Evolutionary conservation across 2,113 vertebrate genomes (phyloP), one percentile per base, ranked within the genome.

Genomic region (Python bivittatus): DNA sequence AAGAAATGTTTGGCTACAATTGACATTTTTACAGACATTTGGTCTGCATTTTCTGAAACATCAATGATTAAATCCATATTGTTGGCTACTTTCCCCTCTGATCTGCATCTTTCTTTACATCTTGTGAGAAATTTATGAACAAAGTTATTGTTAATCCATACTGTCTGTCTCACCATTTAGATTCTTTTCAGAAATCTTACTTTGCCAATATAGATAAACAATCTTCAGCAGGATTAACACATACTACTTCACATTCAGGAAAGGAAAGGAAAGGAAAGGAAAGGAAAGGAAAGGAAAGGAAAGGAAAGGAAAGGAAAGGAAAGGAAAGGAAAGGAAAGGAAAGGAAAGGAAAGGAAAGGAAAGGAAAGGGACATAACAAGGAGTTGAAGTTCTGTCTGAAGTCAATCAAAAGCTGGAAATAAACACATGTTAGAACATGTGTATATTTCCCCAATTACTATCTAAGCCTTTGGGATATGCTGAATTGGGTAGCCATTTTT

Each of bases 21-120:
- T 95, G 96, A 96, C 96, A 96, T 96, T 96, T 97, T 96, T 95
- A 96, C 95, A 97, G 96, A 97, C 97, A 97, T 97, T 97, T 97
- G 97, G 97, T 97, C 97, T 97, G 95, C 96, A 96, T 97, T 97
- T 92, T 97, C 95, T 96, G 95, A 95, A 96, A 97, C 95, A 95
- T 29, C 94, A 92, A 93, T 97, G 52, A 97, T 97, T 97, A 96
- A 96, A 97, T 94, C 97, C 97, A 97, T 68, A 97, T 97, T 97
- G 96, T 94, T 96, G 97, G 96, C 96, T 96, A 96, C 96, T 96
- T 96, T 94, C 90, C 94, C 92, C 92, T 94, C 96, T 94, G 96
- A 93, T 94, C 95, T 95, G 91, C 88, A 95, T 96, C 96, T 96
- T 95, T 97, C 96, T 96, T 97, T 97, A 97, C 95, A 96, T 97